These are phyloP conservation scores for Macrosteles quadrilineatus DNA, from an alignment of 1,140 invertebrate species.

Conservation along the genomic window DNA sequence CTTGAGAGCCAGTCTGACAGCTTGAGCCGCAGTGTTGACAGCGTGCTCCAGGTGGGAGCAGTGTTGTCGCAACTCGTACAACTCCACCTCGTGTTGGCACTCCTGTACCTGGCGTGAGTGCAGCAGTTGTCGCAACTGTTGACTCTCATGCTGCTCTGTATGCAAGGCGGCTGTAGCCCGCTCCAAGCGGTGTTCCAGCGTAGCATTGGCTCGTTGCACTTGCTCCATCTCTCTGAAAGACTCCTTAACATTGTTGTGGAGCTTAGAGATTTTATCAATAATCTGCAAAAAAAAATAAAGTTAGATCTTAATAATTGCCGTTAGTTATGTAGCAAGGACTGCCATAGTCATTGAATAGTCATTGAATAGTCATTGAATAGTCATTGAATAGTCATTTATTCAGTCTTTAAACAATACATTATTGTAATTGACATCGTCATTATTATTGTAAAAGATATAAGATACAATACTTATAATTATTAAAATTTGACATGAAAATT, in stretches of 20 bases:
- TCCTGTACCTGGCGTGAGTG: background rate
- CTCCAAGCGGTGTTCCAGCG: background rate
- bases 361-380: too few species aligned
- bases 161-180: background rate
- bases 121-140: slow-evolving; percentile 26
- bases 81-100: slow-evolving; percentile 17
- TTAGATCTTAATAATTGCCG: too few species aligned
- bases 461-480: too few species aligned
- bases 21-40: background rate
- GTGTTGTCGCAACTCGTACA: background rate
- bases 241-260: background rate
- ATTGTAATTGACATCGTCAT: too few species aligned
- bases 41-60: background rate
- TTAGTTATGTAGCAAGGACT: too few species aligned
- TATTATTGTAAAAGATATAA: too few species aligned
- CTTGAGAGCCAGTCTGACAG: background rate
- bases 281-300: background rate
- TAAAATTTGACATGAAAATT: too few species aligned
- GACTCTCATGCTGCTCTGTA: slow-evolving; percentile 35
- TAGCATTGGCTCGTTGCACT: background rate
- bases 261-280: background rate
- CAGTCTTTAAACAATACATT: too few species aligned
- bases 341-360: too few species aligned
- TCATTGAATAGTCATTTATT: too few species aligned
- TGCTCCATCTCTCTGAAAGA: background rate